Evolutionary conservation across 2,797 vertebrate species (phyloP), one percentile per base, ranked within the genome.

Genomic region (Astyanax mexicanus): DNA sequence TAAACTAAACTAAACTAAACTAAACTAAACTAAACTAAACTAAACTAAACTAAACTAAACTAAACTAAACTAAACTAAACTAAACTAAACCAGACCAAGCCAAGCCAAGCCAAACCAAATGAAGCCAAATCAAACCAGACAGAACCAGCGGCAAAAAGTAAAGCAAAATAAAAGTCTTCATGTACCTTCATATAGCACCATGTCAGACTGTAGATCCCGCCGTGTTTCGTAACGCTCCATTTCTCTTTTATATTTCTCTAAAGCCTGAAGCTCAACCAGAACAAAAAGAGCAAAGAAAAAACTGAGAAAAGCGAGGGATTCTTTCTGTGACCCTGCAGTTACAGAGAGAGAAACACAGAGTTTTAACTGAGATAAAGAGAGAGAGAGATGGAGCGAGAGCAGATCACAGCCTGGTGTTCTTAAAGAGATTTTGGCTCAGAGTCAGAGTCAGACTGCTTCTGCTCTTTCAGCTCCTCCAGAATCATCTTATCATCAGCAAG

Each of bases 361-460:
- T 58, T 58, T 58, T 58, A 32, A 7, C 55, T 32, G 55, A 58
- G 17, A 58, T 35, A 58, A 35, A 10, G 58, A 58, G 54, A n/a
- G n/a, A 57, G 49, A 52, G 51, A 12, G 11, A 11, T 10, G 23
- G 51, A 52, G 10, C 12, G 51, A 52, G 21, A 52, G 13, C 25
- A 44, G 52, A 38, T 17, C 40, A 49, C 19, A 40, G 6, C 23
- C 52, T 3, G 71, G 38, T 21, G 25, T 42, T 17, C 17, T 69
- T 68, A 25, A 44, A 42, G 49, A 21, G 49, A 21, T n/a, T 25
- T 54, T 23, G 37, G 55, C 19, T 54, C 42, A 6, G 2, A 13
- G 37, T 6, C 17, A 64, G 37, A n/a, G n/a, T n/a, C n/a, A n/a
- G n/a, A n/a, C 15, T 55, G 37, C 37, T 23, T 65, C 61, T 65